Evolutionary conservation across 2,113 vertebrate genomes (phyloP), one percentile per base, ranked within the genome.

Genomic region (Tragelaphus buxtoni): DNA sequence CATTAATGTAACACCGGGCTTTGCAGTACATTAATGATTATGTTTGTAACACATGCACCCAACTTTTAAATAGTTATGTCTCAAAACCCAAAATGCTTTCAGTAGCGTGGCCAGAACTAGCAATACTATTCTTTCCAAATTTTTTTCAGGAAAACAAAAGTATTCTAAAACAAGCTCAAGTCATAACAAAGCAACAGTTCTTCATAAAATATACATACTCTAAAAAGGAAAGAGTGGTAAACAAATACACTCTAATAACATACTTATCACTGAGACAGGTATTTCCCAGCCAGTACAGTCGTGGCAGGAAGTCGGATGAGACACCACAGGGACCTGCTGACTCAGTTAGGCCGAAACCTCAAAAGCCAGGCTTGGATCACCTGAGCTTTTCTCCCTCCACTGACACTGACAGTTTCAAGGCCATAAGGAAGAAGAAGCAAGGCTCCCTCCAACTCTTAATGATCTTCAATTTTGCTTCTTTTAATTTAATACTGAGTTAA

Each of bases 1-100:
- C 96, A 97, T 98, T 93, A 98, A 96, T 95, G 88, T 96, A 97
- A 98, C 94, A 97, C 80, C 94, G 83, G 83, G 83, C 81, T 95
- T 89, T 92, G 91, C 91, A 97, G 96, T 95, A 97, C 95, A 97
- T 96, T 96, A 96, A 96, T 96, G 96, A 96, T 92, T 96, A 94
- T 88, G 85, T 61, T 94, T 90, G 17, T 95, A 91, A 97, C 39
- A 90, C 96, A 85, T 88, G 76, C 84, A 95, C 55, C 79, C 87
- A 77, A 87, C 53, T 95, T 95, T 93, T 95, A 90, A 91, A 91
- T 16, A 84, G 74, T 97, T 96, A 84, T 60, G 74, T 93, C 90
- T 77, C 90, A 97, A 95, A 97, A 91, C 53, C 85, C 94, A 85
- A 94, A 92, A 69, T 90, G 76, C 95, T 96, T 94, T 88, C 88